Percentiles rank a stretch among this genome's conserved stretches.
Evolutionary conservation across 2,797 vertebrate genomes (phyloP).

Genomic region (Coregonus ussuriensis): DNA sequence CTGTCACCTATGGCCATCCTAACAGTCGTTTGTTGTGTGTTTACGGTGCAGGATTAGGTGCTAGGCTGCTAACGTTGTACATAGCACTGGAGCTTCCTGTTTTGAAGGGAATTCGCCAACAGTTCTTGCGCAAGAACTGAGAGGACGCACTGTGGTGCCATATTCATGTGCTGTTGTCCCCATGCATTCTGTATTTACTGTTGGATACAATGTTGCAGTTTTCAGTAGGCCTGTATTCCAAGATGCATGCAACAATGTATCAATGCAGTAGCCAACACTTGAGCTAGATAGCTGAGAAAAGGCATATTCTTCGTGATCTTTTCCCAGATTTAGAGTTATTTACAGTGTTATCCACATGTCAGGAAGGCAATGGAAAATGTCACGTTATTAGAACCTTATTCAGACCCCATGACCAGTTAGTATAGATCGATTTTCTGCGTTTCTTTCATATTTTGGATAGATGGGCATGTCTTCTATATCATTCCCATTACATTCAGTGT

Average conservation of each 20-base stretch:
- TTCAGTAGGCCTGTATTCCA: not conserved
- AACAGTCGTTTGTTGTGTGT: conserved; percentile 3
- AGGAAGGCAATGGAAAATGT: not conserved
- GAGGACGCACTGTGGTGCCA: conserved; percentile 29
- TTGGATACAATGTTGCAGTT: not conserved
- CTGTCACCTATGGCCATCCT: conserved; percentile 20
- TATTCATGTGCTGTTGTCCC: not conserved
- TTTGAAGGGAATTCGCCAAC: conserved; percentile 75
- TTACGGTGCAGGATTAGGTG: conserved; percentile 42
- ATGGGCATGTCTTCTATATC: not conserved
- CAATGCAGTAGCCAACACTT: not conserved
- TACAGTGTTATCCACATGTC: too few relatives aligned
- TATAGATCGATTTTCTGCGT: not conserved
- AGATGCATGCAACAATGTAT: not conserved
- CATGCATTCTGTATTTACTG: not conserved
- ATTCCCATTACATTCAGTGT: too few relatives aligned
- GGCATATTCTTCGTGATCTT: not conserved
- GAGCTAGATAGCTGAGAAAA: not conserved
- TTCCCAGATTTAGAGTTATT: not conserved
- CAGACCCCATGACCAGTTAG: too few relatives aligned
- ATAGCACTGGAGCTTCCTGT: conserved; percentile 72
- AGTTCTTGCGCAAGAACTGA: conserved; percentile 71
- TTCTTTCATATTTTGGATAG: not conserved
- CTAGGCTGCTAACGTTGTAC: conserved; percentile 45
- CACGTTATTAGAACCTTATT: not conserved